Percentiles rank a stretch among this genome's conserved stretches.
phyloP scores from a whole-genome alignment of 2,113 vertebrate genomes.

The Pteruthius melanotis region DNA sequence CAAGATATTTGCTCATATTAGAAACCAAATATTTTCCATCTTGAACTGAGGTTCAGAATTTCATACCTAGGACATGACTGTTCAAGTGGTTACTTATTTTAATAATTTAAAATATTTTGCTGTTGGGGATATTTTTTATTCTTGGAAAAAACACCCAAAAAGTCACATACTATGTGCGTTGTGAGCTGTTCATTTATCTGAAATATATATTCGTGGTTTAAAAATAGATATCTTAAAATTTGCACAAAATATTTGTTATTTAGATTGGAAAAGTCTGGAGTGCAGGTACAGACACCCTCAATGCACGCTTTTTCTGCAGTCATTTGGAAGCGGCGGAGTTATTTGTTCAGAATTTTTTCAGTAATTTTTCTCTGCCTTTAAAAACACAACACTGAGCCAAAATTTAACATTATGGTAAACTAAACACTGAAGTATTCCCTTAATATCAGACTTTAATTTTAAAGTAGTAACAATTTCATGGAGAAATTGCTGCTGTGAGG shows the following conservation, averaged over 20 bases:
- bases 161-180: accelerated
- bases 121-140: neutral
- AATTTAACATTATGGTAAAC: neutral
- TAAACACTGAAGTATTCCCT: neutral
- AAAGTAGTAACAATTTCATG: neutral
- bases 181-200: neutral
- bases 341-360: neutral
- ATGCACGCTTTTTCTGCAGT: accelerated
- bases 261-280: neutral
- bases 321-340: neutral
- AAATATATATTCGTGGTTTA: neutral
- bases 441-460: neutral
- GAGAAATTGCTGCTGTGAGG: neutral
- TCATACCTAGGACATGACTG: neutral
- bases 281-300: neutral
- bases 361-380: neutral
- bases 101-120: neutral
- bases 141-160: neutral
- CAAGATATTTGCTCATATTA: neutral
- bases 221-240: neutral
- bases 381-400: neutral
- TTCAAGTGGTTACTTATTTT: neutral
- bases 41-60: neutral
- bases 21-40: neutral
- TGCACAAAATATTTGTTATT: neutral